These are phyloP conservation scores for Cerceris rybyensis DNA, from an alignment of 2,888 invertebrate species.

Conservation along the genomic window DNA sequence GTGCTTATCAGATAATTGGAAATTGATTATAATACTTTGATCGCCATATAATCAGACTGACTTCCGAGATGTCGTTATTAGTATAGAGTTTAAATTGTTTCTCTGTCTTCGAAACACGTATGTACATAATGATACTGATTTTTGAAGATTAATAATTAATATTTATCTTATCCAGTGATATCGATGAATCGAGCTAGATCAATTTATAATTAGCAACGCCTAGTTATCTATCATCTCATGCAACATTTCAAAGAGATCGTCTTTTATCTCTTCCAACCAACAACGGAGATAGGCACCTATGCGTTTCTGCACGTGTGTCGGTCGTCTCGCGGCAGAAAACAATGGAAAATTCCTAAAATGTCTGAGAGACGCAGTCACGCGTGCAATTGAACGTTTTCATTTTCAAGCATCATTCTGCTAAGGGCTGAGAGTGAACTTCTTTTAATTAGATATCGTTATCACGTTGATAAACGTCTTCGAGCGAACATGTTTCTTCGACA, in stretches of 20 bases:
- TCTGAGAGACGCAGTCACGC: background rate
- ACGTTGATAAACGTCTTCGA: background rate
- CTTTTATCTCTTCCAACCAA: slow-evolving; percentile 22
- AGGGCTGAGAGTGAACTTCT: background rate
- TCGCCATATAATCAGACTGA: no score
- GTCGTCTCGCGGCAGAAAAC: background rate
- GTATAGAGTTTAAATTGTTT: no score
- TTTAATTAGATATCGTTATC: background rate
- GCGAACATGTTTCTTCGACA: background rate
- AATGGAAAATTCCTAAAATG: slow-evolving; percentile 28
- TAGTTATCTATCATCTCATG: background rate
- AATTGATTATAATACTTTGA: no score
- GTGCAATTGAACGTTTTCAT: background rate
- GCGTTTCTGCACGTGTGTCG: background rate
- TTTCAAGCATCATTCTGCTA: background rate
- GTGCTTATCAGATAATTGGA: no score
- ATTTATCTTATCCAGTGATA: no score
- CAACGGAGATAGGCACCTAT: slow-evolving; percentile 7
- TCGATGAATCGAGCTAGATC: background rate
- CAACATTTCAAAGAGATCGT: slow-evolving; percentile 15
- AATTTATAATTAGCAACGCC: background rate
- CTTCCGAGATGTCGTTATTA: no score
- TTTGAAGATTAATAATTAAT: no score
- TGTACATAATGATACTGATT: no score
- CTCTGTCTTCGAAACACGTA: no score